These are phyloP conservation scores for Lepas anatifera DNA, from an alignment of 2,888 invertebrate genomes.

Conservation along the genomic window DNA sequence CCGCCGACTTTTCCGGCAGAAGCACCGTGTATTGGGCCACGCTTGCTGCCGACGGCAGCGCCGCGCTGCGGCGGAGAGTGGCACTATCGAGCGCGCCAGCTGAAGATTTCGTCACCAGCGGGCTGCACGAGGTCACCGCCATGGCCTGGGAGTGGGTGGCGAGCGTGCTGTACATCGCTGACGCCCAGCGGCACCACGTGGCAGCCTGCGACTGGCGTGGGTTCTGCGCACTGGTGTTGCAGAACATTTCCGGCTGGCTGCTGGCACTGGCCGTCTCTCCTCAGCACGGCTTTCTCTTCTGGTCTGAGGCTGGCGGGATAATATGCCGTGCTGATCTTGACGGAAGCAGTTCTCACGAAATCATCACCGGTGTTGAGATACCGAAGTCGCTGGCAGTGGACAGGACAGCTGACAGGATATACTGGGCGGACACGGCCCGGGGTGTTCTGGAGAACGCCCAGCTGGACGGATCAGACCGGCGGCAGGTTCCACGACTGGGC, in stretches of 20 bases:
- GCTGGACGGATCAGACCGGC: slow-evolving; percentile 1
- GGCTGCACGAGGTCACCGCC: neutral
- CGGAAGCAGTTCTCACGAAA: neutral
- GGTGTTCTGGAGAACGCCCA: neutral
- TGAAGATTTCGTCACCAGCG: neutral
- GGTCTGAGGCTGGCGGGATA: neutral
- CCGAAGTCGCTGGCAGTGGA: neutral
- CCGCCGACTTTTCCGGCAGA: neutral
- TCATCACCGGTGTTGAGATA: neutral
- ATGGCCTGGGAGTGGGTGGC: slow-evolving; percentile 13
- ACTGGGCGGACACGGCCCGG: neutral
- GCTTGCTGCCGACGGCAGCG: neutral
- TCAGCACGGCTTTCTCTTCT: neutral
- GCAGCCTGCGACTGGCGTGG: slow-evolving; percentile 1
- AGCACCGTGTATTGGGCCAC: neutral
- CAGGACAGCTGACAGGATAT: neutral
- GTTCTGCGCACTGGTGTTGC: neutral
- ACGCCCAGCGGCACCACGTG: neutral
- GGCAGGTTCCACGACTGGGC: neutral
- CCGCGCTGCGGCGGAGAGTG: neutral
- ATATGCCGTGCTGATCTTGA: neutral
- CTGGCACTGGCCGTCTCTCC: neutral
- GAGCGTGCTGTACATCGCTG: neutral
- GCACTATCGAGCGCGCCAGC: neutral
- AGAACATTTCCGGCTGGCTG: neutral